A percentile compares a stretch with the other conserved stretches of the same genome.
Evolutionary conservation across 2,888 invertebrate species (phyloP).

Genomic region (Azorinus chamasolen): DNA sequence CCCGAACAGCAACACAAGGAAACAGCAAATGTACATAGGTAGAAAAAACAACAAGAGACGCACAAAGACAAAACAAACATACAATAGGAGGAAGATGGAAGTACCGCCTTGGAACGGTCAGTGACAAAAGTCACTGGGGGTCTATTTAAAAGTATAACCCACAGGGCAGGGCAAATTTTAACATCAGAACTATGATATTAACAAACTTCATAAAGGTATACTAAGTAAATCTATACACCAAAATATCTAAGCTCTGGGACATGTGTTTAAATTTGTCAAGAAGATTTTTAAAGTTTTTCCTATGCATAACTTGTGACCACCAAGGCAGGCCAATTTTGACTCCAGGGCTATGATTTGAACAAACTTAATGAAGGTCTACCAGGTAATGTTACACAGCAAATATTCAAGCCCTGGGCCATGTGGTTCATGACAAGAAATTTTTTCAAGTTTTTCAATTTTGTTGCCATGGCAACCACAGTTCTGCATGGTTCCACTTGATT

Average conservation of each 20-base stretch:
- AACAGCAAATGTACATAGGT: too few species aligned
- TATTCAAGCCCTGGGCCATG: not conserved
- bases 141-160: too few species aligned
- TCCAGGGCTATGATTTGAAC: constrained; percentile 1
- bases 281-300: not conserved
- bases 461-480: too few species aligned
- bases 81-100: too few species aligned
- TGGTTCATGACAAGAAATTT: not conserved
- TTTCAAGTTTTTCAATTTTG: not conserved
- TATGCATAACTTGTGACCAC: not conserved
- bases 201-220: not conserved
- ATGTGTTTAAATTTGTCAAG: not conserved
- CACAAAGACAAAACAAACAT: too few species aligned
- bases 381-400: not conserved
- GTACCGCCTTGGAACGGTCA: too few species aligned
- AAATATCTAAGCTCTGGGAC: not conserved
- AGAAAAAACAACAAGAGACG: too few species aligned
- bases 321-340: not conserved
- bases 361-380: not conserved
- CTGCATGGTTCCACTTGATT: too few species aligned
- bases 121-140: too few species aligned
- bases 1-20: too few species aligned
- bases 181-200: too few species aligned
- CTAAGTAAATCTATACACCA: not conserved
- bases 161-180: too few species aligned